A percentile compares a stretch with the other conserved stretches of the same genome.
Conservation (phyloP, 2,113 vertebrate species). For the Halcyon malimbica region DNA sequence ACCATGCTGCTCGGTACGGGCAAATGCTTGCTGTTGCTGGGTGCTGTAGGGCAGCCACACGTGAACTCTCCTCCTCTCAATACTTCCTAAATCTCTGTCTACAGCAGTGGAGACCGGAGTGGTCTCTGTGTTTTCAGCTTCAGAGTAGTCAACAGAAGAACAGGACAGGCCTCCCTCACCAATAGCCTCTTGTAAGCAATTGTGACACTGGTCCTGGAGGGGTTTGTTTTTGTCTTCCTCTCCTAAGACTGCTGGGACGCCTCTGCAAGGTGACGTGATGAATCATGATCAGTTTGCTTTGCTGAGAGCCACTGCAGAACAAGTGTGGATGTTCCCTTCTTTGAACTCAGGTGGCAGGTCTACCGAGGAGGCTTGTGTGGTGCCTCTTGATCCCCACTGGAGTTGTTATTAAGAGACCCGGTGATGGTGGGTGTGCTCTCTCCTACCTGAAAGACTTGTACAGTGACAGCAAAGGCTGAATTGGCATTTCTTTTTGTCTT, state of each 20-base stretch:
- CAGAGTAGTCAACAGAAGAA: background rate
- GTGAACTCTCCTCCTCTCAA: fast-evolving
- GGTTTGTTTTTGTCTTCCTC: background rate
- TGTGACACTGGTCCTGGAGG: background rate
- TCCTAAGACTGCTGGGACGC: background rate
- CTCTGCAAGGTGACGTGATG: background rate
- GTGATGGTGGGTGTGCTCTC: background rate
- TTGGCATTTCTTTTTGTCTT: slow-evolving; percentile 7
- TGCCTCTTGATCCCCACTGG: too few species aligned
- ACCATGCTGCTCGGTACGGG: background rate
- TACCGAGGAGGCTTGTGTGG: background rate
- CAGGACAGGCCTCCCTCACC: background rate
- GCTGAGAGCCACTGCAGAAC: background rate
- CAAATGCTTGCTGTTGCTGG: background rate
- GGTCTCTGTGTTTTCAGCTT: background rate
- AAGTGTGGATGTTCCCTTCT: background rate
- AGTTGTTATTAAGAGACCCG: background rate
- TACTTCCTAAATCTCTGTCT: background rate
- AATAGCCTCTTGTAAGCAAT: background rate
- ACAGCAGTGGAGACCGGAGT: background rate
- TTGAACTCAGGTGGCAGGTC: background rate
- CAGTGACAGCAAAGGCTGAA: background rate
- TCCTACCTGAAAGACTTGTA: background rate
- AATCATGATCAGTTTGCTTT: background rate
- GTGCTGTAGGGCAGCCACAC: background rate